Base-by-base conservation (phyloP, 1,140 invertebrate genomes). In the Lordiphosa clarofinis region DNA sequence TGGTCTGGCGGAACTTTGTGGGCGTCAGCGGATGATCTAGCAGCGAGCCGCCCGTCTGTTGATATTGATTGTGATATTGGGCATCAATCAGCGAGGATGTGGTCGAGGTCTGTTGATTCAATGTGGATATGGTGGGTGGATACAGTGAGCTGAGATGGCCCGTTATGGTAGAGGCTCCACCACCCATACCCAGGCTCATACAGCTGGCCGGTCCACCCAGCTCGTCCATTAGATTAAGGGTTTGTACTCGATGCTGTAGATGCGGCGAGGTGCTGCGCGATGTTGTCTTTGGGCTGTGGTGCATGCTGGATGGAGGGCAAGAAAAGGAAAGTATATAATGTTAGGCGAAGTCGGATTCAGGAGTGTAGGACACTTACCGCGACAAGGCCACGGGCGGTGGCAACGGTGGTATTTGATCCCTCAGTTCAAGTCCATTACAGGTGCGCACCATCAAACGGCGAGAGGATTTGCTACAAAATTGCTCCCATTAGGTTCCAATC, bases 351-450 rank as follows among this genome's bases (percentile, higher is more conserved):
- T 19, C n/a, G n/a, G n/a, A n/a, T n/a, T n/a, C n/a, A n/a, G n/a
- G n/a, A n/a, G n/a, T n/a, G n/a, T n/a, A n/a, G n/a, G n/a, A n/a
- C n/a, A 52, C 90, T 87, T 90, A 89, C 86, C 89, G 88, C 36
- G 88, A 74, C 40, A 90, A 68, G 33, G 89, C 88, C 59, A 88
- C 88, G 53, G 89, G 89, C 36, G 89, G 89, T 64, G 89, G 88
- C 62, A 89, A 71, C 76, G 89, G 89, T 86, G 86, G 86, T 81
- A 89, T 89, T 78, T 89, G 88, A 78, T 95, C 94, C 73, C 94
- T 90, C 28, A 95, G 89, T 81, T 96, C 95, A 38, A 95, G 90
- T 42, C 94, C 95, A 73, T 95, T 95, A 86, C 94, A 95, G 13
- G 95, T 95, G 73, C 94, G 91, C 13, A 96, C 92, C 91, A 94